Base-by-base conservation (phyloP, 1,140 invertebrate species). In the Drosophila malerkotliana region DNA sequence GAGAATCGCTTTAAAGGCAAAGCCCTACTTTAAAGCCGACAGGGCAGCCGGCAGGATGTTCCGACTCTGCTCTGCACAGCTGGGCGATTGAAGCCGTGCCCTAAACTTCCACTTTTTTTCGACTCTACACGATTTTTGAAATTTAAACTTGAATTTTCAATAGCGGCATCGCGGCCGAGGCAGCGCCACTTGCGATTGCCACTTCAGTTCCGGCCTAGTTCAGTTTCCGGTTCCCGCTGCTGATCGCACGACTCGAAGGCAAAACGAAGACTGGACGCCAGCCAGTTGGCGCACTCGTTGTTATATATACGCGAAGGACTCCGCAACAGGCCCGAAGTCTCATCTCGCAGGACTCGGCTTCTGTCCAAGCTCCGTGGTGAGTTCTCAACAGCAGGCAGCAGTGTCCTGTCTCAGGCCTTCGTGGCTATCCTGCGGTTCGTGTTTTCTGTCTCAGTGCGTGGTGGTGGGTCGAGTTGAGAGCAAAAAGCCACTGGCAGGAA, bases 231-330 rank as follows among this genome's bases (percentile, higher is more conserved):
- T 54, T 81, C 26, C 73, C 77, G 55, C 76, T 74, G 80, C 59
- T 80, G 80, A 84, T 81, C 85, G 85, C 85, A 90, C 85, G 76
- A 90, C 78, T 90, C 81, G 80, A 77, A 90, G 81, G 75, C 78
- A 85, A 90, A 90, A 90, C 85, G 85, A 90, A 90, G 85, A 90
- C 85, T 90, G 78, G 80, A 76, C 18, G 53, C 81, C 60, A 41
- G 55, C 56, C 72, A 87, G 66, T 83, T 83, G 76, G 79, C 83
- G 83, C 83, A 87, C 83, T 87, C 83, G 83, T 87, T 87, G 64
- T 87, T 87, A 79, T 88, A 87, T 87, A 87, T 87, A 87, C 79
- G 66, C 62, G 68, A 48, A 60, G 47, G 34, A 10, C 15, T 10
- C 59, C 37, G 18, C 34, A 49, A 21, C 34, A 9, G 39, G 34